Base-by-base conservation (phyloP, 23 tunicate species). In the Halocynthia aurantium region DNA sequence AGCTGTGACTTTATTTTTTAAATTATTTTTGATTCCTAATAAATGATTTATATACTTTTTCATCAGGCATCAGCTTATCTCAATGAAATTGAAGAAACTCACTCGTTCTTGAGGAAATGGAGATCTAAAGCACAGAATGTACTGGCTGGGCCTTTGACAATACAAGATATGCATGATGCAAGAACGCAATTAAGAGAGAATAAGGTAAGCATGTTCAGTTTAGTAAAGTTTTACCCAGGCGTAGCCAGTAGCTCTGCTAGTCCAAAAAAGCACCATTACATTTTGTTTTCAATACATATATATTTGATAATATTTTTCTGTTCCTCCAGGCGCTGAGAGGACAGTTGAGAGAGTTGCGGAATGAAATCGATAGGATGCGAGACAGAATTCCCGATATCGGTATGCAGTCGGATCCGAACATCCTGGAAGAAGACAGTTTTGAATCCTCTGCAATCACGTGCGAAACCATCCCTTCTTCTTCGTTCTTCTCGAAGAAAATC, bases 131-230 rank as follows among this genome's bases (percentile, higher is more conserved):
- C 85, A 1, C 52, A 55, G 19, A 49, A 52, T 10, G 57, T 84
- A 52, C 69, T 81, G 0, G 83, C 93, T 12, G 85, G 85, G 4
- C 93, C 93, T 8, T 67, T 87, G 6, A 73, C 82, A n/a, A 72
- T 87, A 50, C 21, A 52, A 50, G 85, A 87, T 71, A 53, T 84
- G 7, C 76, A 71, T n/a, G 93, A 87, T 61, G 93, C 93, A 17
- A 81, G 77, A 57, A 69, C 69, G 6, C 85, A 87, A 71, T 63
- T 85, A 52, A 73, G 84, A 55, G 90, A 85, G 18, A 63, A 85
- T 55, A 85, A 85, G 76, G 90, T n/a, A n/a, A n/a, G n/a, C n/a
- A n/a, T n/a, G n/a, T n/a, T n/a, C n/a, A n/a, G n/a, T n/a, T n/a
- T n/a, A n/a, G n/a, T n/a, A 31, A 31, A 31, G 44, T 31, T 31